phyloP scores from a whole-genome alignment of 2,888 invertebrate species.

The Perizoma flavofasciatum region DNA sequence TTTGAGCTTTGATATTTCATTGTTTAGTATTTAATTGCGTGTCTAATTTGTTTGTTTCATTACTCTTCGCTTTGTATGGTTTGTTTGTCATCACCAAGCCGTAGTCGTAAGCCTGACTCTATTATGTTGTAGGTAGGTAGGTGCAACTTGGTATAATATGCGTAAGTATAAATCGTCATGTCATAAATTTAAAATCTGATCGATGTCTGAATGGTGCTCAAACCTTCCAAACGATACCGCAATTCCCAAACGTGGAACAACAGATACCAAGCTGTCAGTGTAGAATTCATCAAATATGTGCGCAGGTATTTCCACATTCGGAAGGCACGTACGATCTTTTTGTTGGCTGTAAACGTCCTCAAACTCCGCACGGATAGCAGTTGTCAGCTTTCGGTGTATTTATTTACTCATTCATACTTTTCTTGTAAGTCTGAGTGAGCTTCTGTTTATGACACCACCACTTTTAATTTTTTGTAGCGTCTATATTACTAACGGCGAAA shows the following conservation, averaged over 20 bases:
- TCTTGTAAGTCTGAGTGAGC: constrained; percentile 61
- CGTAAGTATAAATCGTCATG: background rate
- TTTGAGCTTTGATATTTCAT: constrained; percentile 38
- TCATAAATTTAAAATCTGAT: constrained; percentile 19
- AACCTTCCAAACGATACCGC: constrained; percentile 21
- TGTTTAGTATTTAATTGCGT: constrained; percentile 27
- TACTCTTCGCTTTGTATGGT: background rate
- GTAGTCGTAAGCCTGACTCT: background rate
- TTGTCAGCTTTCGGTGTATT: constrained; percentile 69
- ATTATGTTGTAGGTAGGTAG: too few relatives aligned
- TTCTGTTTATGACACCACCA: constrained; percentile 54
- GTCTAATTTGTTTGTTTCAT: constrained; percentile 41
- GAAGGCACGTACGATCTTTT: constrained; percentile 63
- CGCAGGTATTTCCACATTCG: constrained; percentile 62
- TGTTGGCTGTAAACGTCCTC: constrained; percentile 65
- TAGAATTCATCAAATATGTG: constrained; percentile 64
- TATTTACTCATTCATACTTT: constrained; percentile 70
- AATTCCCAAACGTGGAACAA: constrained; percentile 36
- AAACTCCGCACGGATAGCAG: constrained; percentile 54
- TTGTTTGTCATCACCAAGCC: background rate
- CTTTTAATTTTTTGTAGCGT: constrained; percentile 44
- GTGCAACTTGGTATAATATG: too few relatives aligned
- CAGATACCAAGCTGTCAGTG: constrained; percentile 55
- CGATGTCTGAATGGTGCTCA: constrained; percentile 17
- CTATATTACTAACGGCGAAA: constrained; percentile 52